phyloP scores from a whole-genome alignment of 2,888 invertebrate species.

The Nasonovia ribisnigri region DNA sequence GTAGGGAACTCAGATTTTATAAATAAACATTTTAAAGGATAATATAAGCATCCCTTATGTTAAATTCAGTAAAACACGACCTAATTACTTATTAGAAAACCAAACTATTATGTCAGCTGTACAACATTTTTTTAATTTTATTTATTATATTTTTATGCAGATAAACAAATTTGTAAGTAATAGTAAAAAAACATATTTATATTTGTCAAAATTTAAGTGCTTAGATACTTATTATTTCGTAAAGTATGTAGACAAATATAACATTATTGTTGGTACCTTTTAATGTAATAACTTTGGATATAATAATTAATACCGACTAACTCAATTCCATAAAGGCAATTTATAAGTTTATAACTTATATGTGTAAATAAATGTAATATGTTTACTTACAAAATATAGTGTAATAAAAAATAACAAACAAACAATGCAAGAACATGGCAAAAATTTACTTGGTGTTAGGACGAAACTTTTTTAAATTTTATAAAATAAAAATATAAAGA shows the following conservation, averaged over 20 bases:
- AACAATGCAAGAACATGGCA: background rate
- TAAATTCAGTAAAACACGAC: background rate
- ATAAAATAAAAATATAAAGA: constrained; percentile 3
- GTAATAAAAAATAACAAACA: background rate
- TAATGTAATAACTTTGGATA: background rate
- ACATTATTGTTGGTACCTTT: background rate
- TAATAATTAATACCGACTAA: too few relatives aligned
- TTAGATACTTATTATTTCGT: background rate
- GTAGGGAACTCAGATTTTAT: background rate
- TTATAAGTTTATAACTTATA: background rate
- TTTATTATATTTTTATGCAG: background rate
- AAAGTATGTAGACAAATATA: background rate
- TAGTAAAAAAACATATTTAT: background rate
- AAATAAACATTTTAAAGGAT: background rate
- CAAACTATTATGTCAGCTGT: background rate
- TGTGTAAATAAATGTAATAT: background rate
- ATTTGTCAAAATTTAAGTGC: background rate
- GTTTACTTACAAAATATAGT: background rate
- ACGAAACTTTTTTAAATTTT: background rate
- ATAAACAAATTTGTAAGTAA: background rate
- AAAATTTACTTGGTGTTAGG: background rate
- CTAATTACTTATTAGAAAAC: background rate
- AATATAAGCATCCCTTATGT: background rate
- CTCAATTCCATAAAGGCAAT: background rate
- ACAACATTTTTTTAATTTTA: background rate